Base-by-base conservation (phyloP, 2,113 vertebrate species). In the Entomyzon cyanotis region DNA sequence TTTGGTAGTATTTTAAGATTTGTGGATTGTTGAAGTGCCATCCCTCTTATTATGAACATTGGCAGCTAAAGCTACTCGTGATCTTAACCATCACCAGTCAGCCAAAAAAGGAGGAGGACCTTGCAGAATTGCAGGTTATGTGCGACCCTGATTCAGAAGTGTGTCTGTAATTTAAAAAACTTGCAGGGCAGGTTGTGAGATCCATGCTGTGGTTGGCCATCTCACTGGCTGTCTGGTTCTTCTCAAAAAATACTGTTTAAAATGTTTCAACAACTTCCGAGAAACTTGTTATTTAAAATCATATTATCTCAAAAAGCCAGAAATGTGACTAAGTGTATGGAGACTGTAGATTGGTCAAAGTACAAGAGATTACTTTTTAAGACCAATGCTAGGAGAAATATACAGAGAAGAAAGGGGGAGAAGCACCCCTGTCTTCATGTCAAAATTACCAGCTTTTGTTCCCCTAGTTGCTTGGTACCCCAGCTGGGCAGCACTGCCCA, bases 91-190 rank as follows among this genome's bases (percentile, higher is more conserved):
- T 62, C n/a, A 76, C 19, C 55, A 77, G 39, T 86, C 35, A 70
- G 35, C 71, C 67, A 84, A 81, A 91, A 77, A 80, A 73, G 74
- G 70, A 83, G 84, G 46, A 87, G 25, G 49, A 76, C 62, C 53
- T 93, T 8, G 2, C 87, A 84, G 80, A 89, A 81, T 74, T 89
- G 39, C 68, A 47, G 56, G 65, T 84, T 93, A 20, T 4, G 1
- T 55, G 41, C 64, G 59, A 86, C 90, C 64, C 68, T 67, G 65
- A 56, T 86, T 90, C 63, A 90, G 55, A 73, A 86, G 27, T 73
- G 37, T 90, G 55, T 80, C 59, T 90, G 64, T 92, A 88, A 86
- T 84, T 95, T 90, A 84, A 89, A 71, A 90, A 92, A 75, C 76
- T 78, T 84, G 83, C 46, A 78, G 79, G 85, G 69, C 80, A 64